A percentile compares a stretch with the other conserved stretches of the same genome.
Evolutionary conservation across 2,888 invertebrate genomes (phyloP).

Genomic region (Congeria kusceri): DNA sequence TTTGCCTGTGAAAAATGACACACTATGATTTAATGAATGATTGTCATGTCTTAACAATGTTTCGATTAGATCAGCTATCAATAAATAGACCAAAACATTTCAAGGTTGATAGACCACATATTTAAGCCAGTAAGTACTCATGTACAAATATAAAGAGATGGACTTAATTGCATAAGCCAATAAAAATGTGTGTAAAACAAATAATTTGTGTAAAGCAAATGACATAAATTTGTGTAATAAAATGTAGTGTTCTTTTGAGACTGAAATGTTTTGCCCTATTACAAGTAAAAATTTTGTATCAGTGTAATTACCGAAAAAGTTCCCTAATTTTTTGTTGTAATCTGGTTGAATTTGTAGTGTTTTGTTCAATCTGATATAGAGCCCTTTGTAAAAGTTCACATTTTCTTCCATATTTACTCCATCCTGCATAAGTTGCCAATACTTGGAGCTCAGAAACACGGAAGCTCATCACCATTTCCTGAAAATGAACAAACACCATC

Average conservation of each 20-base stretch:
- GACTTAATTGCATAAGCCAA: no score
- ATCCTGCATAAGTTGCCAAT: conserved; percentile 92
- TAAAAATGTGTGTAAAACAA: no score
- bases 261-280: neutral
- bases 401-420: conserved; percentile 93
- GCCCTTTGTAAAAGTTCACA: conserved; percentile 92
- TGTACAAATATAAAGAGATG: no score
- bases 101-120: no score
- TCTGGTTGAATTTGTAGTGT: conserved; percentile 87
- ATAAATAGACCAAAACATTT: no score
- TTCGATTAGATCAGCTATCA: no score
- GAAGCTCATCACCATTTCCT: conserved; percentile 89
- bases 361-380: conserved; percentile 89
- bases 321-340: conserved; percentile 89
- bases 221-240: no score
- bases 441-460: conserved; percentile 94
- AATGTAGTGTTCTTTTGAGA: no score
- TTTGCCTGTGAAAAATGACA: conserved; percentile 49
- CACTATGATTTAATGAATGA: neutral
- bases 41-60: no score
- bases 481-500: conserved; percentile 64
- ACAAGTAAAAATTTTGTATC: neutral
- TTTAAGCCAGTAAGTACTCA: no score
- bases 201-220: no score
- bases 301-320: conserved; percentile 87